A percentile compares a stretch with the other conserved stretches of the same genome.
Evolutionary conservation across 1,140 invertebrate species (phyloP).

Genomic region (Drepana arcuata): DNA sequence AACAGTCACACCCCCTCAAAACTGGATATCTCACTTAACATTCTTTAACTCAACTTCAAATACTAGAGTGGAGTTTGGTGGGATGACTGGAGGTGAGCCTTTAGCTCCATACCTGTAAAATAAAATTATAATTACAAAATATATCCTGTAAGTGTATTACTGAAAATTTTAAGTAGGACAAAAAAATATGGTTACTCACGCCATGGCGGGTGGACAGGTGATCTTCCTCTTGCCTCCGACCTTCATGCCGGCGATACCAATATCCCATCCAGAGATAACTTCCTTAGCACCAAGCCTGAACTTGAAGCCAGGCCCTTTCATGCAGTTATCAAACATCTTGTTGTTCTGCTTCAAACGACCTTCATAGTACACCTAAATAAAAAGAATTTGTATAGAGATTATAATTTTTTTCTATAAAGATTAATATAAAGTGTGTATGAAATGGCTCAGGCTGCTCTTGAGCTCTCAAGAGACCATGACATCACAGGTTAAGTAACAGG

Average conservation of each 20-base stretch:
- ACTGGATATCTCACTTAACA: conserved; percentile 76
- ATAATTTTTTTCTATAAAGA: too few species aligned
- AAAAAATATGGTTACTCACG: conserved; percentile 73
- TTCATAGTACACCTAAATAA: conserved; percentile 86
- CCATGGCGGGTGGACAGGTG: conserved; percentile 86
- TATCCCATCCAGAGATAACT: conserved; percentile 94
- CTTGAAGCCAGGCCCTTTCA: conserved; percentile 85
- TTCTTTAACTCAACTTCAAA: conserved; percentile 92
- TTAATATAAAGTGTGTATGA: too few species aligned
- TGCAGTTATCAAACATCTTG: conserved; percentile 84
- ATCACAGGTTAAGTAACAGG: too few species aligned
- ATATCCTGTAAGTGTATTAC: background rate
- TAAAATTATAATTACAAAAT: conserved; percentile 4
- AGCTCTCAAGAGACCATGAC: too few species aligned
- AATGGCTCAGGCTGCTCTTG: too few species aligned
- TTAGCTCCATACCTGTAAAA: conserved; percentile 83
- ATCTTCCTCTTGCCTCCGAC: conserved; percentile 92
- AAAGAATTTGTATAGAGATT: too few species aligned
- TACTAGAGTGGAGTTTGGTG: conserved; percentile 84
- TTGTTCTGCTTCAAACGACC: conserved; percentile 85
- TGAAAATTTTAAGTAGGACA: background rate
- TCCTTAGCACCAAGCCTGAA: conserved; percentile 88
- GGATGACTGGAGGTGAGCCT: conserved; percentile 87
- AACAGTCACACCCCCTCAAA: conserved; percentile 7
- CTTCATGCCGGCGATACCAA: conserved; percentile 91